phyloP scores from a whole-genome alignment of 23 tunicate species.

The Aplidium turbinatum region DNA sequence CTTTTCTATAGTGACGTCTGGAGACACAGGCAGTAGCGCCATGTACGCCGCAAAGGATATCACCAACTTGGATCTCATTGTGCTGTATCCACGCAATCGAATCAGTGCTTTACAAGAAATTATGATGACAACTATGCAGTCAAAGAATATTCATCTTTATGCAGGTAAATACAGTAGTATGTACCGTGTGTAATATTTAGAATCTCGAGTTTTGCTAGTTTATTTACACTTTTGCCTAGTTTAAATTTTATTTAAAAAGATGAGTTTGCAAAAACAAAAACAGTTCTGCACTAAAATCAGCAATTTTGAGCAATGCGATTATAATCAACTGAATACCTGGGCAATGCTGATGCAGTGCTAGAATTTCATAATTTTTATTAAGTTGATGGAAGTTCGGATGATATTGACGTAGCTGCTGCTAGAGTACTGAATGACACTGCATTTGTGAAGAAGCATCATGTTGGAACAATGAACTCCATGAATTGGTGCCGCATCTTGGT shows the following conservation, averaged over 20 bases:
- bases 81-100: slow-evolving; percentile 52
- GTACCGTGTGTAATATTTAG: too few relatives aligned
- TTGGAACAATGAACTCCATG: slow-evolving; percentile 71
- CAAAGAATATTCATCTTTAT: slow-evolving; percentile 64
- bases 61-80: slow-evolving; percentile 53
- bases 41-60: slow-evolving; percentile 35
- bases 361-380: too few relatives aligned
- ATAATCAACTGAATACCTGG: too few relatives aligned
- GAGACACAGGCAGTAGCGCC: slow-evolving; percentile 88
- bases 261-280: too few relatives aligned
- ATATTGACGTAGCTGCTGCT: slow-evolving; percentile 17
- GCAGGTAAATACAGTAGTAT: slow-evolving; percentile 54
- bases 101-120: slow-evolving; percentile 58
- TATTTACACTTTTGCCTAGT: too few relatives aligned
- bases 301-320: too few relatives aligned
- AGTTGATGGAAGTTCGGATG: slow-evolving; percentile 64
- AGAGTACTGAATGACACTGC: slow-evolving; percentile 38
- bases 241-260: too few relatives aligned
- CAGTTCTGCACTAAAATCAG: too few relatives aligned
- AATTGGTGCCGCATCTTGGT: slow-evolving; percentile 87
- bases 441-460: slow-evolving; percentile 36
- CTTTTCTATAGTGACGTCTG: slow-evolving; percentile 59
- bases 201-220: too few relatives aligned
- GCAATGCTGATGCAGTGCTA: too few relatives aligned
- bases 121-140: slow-evolving; percentile 72